Base-by-base conservation (phyloP, 2,797 vertebrate species). In the Leptatherina wallacei region DNA sequence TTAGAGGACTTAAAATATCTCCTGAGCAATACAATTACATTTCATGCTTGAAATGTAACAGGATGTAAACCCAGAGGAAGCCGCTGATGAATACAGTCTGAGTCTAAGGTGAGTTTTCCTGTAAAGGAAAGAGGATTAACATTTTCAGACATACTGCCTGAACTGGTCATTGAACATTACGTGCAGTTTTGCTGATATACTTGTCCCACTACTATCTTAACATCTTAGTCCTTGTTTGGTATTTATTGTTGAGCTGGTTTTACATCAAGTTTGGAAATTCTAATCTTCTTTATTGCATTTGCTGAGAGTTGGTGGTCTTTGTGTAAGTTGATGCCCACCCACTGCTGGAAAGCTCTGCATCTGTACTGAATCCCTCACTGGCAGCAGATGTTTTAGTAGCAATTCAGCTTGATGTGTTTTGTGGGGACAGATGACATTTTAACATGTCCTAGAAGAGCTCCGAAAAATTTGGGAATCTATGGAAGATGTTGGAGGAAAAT, bases 71-170 rank as follows among this genome's bases (percentile, higher is more conserved):
- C 36, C 49, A 52, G 49, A 73, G 71, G 80, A 82, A 75, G 68
- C 14, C 69, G 66, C 70, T 70, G 61, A 79, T 82, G 70, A 81
- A 56, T 12, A 14, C 58, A 27, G 24, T 6, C 30, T 32, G 30
- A 49, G 51, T 76, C 69, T 73, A 33, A 69, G 69, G 64, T 33
- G 40, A 73, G 62, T 67, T 22, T 81, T 83, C 75, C 70, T 78
- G 66, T 54, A 56, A 74, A 74, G 47, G 51, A 75, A 32, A 68
- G 69, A 78, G 49, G 49, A 8, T 77, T 72, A 24, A 63, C 42
- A 57, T 63, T 82, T 67, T 63, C 16, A 62, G 62, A 65, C 38
- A 6, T 24, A 67, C 40, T 33, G 36, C n/a, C 42, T 68, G 8
- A 67, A 32, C 6, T 64, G 30, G 49, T 79, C 47, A 62, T 6